These are phyloP conservation scores for Tetragonula carbonaria DNA, from an alignment of 2,888 invertebrate genomes.

Conservation along the genomic window DNA sequence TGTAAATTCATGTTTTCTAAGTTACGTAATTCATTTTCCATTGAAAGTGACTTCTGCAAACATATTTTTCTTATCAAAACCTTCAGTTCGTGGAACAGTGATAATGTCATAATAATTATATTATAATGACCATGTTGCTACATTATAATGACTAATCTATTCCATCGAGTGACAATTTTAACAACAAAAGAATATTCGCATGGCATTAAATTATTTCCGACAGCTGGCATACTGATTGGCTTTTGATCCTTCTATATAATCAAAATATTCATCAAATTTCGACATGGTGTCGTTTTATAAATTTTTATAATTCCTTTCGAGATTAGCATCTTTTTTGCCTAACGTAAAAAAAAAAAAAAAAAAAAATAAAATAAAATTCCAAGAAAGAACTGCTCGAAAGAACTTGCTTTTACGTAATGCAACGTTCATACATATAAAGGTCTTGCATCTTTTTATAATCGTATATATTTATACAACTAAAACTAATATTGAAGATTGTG, in stretches of 20 bases:
- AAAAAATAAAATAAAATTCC: not conserved
- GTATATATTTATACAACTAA: conserved; percentile 1
- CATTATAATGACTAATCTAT: no score
- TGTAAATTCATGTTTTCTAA: not conserved
- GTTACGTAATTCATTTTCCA: not conserved
- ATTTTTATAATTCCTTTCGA: not conserved
- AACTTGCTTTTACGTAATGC: not conserved
- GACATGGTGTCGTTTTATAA: not conserved
- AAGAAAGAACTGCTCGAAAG: not conserved
- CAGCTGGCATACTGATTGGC: no score
- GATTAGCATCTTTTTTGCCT: not conserved
- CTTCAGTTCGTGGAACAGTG: no score
- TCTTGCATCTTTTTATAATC: not conserved
- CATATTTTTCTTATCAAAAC: no score
- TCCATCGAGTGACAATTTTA: no score
- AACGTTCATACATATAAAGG: not conserved
- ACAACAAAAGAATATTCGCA: no score
- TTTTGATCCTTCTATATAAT: not conserved
- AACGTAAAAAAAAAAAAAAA: not conserved
- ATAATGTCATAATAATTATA: no score
- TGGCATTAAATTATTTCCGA: no score
- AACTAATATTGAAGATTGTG: not conserved
- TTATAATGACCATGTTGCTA: no score
- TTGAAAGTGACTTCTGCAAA: no score
- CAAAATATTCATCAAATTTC: not conserved